A percentile compares a stretch with the other conserved stretches of the same genome.
Conservation (phyloP, 2,113 vertebrate species). For the Microcebus ravelobensis region DNA sequence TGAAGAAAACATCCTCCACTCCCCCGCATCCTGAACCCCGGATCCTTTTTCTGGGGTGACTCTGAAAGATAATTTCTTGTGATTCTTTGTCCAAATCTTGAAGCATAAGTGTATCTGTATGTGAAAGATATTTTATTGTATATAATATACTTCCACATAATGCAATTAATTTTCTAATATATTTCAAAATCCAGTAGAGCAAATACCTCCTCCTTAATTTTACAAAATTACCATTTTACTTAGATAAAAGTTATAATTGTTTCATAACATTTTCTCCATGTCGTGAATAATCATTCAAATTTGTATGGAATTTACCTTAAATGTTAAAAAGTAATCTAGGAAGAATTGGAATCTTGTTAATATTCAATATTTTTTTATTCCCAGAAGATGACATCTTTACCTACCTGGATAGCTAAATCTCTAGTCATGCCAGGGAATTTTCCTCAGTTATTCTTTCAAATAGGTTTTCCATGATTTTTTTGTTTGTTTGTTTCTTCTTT, state of each 20-base stretch:
- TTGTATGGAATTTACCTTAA: not conserved
- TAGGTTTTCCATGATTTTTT: no score
- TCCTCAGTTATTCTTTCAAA: no score
- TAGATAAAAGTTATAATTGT: not conserved
- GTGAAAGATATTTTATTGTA: not conserved
- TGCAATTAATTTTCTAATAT: not conserved
- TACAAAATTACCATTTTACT: not conserved
- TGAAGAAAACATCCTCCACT: not conserved
- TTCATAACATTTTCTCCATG: not conserved
- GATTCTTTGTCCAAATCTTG: not conserved
- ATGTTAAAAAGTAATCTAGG: not conserved
- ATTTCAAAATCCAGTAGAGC: not conserved
- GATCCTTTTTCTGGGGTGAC: not conserved
- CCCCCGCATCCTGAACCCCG: accelerated
- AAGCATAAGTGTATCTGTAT: not conserved
- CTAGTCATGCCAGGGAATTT: no score
- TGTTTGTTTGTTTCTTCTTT: no score
- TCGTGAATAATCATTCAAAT: not conserved
- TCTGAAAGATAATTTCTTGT: not conserved
- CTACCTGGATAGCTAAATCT: no score
- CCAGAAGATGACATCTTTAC: not conserved
- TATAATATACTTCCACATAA: not conserved
- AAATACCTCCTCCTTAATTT: not conserved
- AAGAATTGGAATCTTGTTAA: not conserved
- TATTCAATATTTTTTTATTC: not conserved